phyloP scores from a whole-genome alignment of 2,797 vertebrate genomes.

The Spondyliosoma cantharus region DNA sequence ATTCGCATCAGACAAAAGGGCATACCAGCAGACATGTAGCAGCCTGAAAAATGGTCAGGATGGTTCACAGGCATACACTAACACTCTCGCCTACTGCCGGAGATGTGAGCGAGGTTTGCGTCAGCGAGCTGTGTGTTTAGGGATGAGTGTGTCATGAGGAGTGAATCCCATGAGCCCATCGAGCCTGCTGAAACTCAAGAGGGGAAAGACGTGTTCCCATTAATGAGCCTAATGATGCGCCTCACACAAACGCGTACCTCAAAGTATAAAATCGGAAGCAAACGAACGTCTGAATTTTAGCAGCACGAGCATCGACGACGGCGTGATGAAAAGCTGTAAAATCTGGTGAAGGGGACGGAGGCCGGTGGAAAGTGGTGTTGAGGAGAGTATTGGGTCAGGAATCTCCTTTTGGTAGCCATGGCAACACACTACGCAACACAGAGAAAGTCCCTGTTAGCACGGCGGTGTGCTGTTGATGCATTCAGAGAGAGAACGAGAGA shows the following conservation, averaged over 20 bases:
- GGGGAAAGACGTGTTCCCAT: constrained; percentile 45
- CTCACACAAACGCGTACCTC: constrained; percentile 15
- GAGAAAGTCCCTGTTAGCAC: constrained; percentile 74
- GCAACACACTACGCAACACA: constrained; percentile 79
- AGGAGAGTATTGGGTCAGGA: constrained; percentile 75
- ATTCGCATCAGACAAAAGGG: constrained; percentile 27
- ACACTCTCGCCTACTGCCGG: constrained; percentile 51
- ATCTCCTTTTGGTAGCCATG: constrained; percentile 80
- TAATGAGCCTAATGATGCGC: constrained; percentile 47
- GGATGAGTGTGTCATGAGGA: constrained; percentile 76
- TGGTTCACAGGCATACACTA: constrained; percentile 46
- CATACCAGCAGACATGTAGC: constrained; percentile 34
- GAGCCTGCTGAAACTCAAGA: constrained; percentile 56
- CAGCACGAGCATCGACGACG: neutral
- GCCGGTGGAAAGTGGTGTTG: constrained; percentile 63
- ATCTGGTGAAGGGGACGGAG: constrained; percentile 33
- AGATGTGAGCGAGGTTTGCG: constrained; percentile 63
- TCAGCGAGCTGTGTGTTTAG: constrained; percentile 69
- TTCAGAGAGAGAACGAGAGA: constrained; percentile 23
- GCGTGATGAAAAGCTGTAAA: constrained; percentile 23
- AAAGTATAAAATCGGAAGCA: neutral
- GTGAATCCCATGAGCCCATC: constrained; percentile 65
- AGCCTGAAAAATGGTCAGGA: constrained; percentile 38
- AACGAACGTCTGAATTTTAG: neutral
- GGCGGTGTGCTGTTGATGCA: constrained; percentile 54